phyloP scores from a whole-genome alignment of 2,797 vertebrate species.

The Lateolabrax maculatus region DNA sequence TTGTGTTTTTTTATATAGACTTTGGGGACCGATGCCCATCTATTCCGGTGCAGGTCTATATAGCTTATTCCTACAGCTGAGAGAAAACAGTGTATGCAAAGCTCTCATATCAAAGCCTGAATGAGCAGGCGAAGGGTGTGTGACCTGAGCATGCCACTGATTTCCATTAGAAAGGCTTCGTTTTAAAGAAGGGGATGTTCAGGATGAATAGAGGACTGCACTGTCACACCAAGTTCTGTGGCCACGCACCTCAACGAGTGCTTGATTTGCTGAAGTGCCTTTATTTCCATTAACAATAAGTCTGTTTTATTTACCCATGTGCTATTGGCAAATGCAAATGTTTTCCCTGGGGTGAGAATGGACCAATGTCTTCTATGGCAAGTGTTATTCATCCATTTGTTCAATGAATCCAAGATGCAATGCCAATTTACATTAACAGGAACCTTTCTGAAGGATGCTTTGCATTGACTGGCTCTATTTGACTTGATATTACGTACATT shows the following conservation, averaged over 20 bases:
- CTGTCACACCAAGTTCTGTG: constrained; percentile 36
- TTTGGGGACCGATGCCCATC: not conserved
- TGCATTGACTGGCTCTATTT: constrained; percentile 8
- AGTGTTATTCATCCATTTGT: constrained; percentile 25
- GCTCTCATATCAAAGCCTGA: constrained; percentile 38
- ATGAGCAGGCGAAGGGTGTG: constrained; percentile 29
- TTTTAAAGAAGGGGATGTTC: constrained; percentile 46
- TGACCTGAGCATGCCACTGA: constrained; percentile 52
- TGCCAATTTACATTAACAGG: constrained; percentile 5
- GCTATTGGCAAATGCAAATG: constrained; percentile 70
- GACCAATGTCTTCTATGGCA: constrained; percentile 1
- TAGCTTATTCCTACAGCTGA: not conserved
- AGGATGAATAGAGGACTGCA: constrained; percentile 30
- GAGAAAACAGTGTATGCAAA: not conserved
- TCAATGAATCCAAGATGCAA: not conserved
- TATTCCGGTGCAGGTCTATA: not conserved
- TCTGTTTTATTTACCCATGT: constrained; percentile 76
- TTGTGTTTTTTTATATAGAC: not conserved
- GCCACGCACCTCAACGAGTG: constrained; percentile 34
- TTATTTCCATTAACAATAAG: constrained; percentile 61
- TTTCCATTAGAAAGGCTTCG: constrained; percentile 80
- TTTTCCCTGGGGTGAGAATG: constrained; percentile 11
- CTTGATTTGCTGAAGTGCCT: constrained; percentile 65
- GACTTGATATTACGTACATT: not conserved
- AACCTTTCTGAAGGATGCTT: not conserved